Conservation (phyloP, 2,888 invertebrate genomes). For the Phaonia tiefii region DNA sequence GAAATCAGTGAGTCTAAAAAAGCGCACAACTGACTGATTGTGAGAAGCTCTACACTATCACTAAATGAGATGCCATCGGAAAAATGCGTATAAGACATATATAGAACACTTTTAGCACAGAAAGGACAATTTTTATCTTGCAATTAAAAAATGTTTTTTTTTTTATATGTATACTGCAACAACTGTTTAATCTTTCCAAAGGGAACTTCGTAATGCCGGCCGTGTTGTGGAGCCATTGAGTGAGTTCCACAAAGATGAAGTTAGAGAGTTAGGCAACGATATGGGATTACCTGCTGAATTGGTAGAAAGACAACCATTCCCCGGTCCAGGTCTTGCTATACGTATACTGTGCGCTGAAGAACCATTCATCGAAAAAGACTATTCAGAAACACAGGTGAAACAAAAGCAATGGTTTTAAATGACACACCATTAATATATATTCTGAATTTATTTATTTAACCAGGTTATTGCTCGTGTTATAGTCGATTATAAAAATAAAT, state of each 20-base stretch:
- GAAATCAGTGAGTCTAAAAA: too few species aligned
- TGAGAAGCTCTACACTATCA: too few species aligned
- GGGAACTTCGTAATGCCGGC: slow-evolving; percentile 87
- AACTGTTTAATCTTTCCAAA: slow-evolving; percentile 60
- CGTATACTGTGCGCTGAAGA: slow-evolving; percentile 97
- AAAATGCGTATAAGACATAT: too few species aligned
- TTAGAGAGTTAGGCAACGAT: slow-evolving; percentile 92
- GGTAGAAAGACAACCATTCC: slow-evolving; percentile 98
- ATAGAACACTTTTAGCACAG: too few species aligned
- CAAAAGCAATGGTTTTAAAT: background rate
- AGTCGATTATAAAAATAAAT: slow-evolving; percentile 95
- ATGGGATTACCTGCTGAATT: slow-evolving; percentile 92
- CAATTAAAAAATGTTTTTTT: background rate
- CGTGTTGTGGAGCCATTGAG: slow-evolving; percentile 98
- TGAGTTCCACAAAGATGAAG: slow-evolving; percentile 99
- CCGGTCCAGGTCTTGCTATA: slow-evolving; percentile 98
- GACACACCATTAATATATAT: background rate
- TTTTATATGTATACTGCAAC: background rate
- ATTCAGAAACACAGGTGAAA: slow-evolving; percentile 93
- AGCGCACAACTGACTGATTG: too few species aligned
- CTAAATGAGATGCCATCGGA: too few species aligned
- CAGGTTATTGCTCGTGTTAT: slow-evolving; percentile 95
- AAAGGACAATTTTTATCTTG: too few species aligned
- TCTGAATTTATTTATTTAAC: background rate
- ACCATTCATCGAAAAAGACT: slow-evolving; percentile 96